Evolutionary conservation across 2,113 vertebrate species (phyloP), one percentile per base, ranked within the genome.

Genomic region (Embiotoca jacksoni): DNA sequence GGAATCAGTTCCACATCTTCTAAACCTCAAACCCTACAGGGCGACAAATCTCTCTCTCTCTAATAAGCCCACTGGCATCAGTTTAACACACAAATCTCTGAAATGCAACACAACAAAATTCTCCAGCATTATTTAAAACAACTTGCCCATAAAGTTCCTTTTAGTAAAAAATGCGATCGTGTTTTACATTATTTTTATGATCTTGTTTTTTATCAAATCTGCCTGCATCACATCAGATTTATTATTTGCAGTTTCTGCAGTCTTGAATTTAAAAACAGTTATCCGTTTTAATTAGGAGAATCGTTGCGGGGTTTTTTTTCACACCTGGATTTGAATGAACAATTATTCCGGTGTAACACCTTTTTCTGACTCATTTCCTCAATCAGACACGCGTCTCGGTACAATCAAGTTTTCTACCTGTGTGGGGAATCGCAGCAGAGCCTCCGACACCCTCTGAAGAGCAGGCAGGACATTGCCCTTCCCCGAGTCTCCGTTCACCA

Each of bases 401-500:
- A 10, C n/a, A 33, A 39, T 30, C 7, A 41, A 13, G 46, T 52
- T 8, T 23, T 1, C 77, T 82, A 99, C 98, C 96, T 91, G 95
- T 60, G 94, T 97, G 14, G 98, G 93, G 89, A 95, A 96, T 75
- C 68, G 87, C 83, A 99, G 92, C 72, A 94, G 93, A 47, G 94
- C 94, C 83, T 97, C 97, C 0, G 96, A 91, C 46, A 96, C 88
- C 53, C 96, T 96, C 0, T 96, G 95, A 64, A 97, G 76, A 0
- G 93, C 73, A 30, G 91, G 92, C 53, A 96, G 92, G 14, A 81
- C 85, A 0, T 88, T 92, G 60, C 82, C 1, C 47, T 78, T 86
- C 13, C 60, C 83, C 0, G 63, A 71, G 57, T 92, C 91, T 58
- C 88, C 91, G 1, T 92, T 91, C 62, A 80, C 64, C 56, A 86